Conservation (phyloP, 2,888 invertebrate species). For the Dilophus febrilis region DNA sequence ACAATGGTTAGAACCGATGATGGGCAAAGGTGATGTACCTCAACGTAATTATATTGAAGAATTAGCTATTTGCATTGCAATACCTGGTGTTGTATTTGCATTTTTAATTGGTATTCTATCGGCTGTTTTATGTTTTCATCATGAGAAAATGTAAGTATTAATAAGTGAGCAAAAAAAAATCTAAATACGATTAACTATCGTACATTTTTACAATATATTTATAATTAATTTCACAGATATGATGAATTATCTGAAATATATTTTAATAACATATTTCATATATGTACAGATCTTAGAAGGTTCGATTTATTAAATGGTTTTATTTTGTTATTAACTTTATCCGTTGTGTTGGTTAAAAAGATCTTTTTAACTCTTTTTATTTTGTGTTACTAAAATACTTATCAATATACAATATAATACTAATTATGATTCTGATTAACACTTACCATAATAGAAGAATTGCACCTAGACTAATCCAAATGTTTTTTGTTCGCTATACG, state of each 20-base stretch:
- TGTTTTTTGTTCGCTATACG: too few species aligned
- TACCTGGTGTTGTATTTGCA: slow-evolving; percentile 50
- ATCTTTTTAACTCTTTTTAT: too few species aligned
- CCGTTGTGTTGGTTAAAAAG: too few species aligned
- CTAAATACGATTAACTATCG: too few species aligned
- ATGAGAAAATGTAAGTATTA: slow-evolving; percentile 55
- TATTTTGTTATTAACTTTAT: neutral
- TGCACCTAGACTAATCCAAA: too few species aligned
- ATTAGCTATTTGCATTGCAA: slow-evolving; percentile 48
- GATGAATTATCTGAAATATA: slow-evolving; percentile 48
- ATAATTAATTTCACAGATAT: slow-evolving; percentile 34
- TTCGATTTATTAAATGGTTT: slow-evolving; percentile 2
- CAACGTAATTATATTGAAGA: slow-evolving; percentile 50
- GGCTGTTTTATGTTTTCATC: slow-evolving; percentile 56
- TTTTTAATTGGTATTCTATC: slow-evolving; percentile 48
- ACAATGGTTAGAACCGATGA: slow-evolving; percentile 45
- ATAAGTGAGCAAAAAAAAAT: too few species aligned
- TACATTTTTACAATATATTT: too few species aligned
- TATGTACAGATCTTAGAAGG: slow-evolving; percentile 42
- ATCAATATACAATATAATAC: too few species aligned
- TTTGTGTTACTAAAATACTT: too few species aligned
- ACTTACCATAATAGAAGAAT: too few species aligned
- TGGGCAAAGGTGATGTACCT: slow-evolving; percentile 39
- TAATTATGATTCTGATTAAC: too few species aligned
- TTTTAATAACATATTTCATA: slow-evolving; percentile 51